phyloP scores from a whole-genome alignment of 2,113 vertebrate genomes.

The Phrynosoma platyrhinos region DNA sequence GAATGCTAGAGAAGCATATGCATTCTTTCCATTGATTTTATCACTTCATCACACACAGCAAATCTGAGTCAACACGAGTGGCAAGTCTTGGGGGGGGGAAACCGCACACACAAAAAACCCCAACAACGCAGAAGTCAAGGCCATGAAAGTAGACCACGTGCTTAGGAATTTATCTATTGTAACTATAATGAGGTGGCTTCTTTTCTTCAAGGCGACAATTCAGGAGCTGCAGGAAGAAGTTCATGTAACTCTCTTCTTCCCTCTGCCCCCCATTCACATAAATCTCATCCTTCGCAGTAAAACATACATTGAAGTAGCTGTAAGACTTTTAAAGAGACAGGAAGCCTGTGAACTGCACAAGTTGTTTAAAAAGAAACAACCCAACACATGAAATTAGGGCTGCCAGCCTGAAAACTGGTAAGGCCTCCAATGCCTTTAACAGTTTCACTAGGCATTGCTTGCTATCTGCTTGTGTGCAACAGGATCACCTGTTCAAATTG shows the following conservation, averaged over 20 bases:
- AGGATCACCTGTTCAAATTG: too few species aligned
- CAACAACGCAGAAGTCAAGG: slow-evolving; percentile 70
- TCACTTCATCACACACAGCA: slow-evolving; percentile 77
- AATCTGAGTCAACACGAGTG: slow-evolving; percentile 79
- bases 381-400: not conserved
- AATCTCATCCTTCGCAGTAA: slow-evolving; percentile 40
- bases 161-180: slow-evolving; percentile 75
- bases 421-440: too few species aligned
- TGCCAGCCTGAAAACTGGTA: too few species aligned
- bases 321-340: slow-evolving; percentile 60
- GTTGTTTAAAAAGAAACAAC: not conserved
- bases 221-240: slow-evolving; percentile 62
- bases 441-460: too few species aligned
- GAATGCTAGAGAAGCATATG: slow-evolving; percentile 61
- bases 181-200: slow-evolving; percentile 71
- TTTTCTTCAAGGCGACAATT: slow-evolving; percentile 72
- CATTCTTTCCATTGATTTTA: slow-evolving; percentile 78
- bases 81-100: slow-evolving; percentile 72
- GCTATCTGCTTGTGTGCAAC: too few species aligned
- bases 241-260: slow-evolving; percentile 54
- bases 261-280: not conserved
- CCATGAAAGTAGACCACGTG: slow-evolving; percentile 71
- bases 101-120: slow-evolving; percentile 35
- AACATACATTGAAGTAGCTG: slow-evolving; percentile 57
- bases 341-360: not conserved